Evolutionary conservation across 1,140 invertebrate genomes (phyloP).

Genomic region (Pararge aegeria): DNA sequence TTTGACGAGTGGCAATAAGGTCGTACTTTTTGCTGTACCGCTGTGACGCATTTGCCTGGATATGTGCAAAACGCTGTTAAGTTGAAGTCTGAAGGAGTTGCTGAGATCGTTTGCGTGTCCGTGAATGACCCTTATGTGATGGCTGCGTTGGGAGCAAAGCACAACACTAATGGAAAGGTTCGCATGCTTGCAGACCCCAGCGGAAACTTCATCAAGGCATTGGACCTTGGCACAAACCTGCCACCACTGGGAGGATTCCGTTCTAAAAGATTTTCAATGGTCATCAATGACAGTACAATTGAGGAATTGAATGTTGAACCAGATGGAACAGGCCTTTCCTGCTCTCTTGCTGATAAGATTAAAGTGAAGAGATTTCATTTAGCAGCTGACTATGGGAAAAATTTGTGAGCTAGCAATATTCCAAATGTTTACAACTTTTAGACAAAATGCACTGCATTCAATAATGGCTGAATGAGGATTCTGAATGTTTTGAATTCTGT

Average conservation of each 20-base stretch:
- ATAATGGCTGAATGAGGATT: no score
- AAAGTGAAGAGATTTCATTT: slow-evolving; percentile 80
- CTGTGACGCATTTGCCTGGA: slow-evolving; percentile 95
- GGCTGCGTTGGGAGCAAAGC: slow-evolving; percentile 92
- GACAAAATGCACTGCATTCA: no score
- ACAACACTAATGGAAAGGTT: slow-evolving; percentile 89
- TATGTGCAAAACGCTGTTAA: slow-evolving; percentile 88
- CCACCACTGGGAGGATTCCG: slow-evolving; percentile 90
- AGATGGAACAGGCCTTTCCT: slow-evolving; percentile 94
- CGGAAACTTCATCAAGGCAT: slow-evolving; percentile 84
- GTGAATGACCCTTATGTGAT: slow-evolving; percentile 98
- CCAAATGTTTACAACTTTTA: no score
- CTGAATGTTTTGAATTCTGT: no score
- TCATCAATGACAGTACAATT: slow-evolving; percentile 91
- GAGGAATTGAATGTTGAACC: slow-evolving; percentile 93
- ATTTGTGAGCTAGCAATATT: no score
- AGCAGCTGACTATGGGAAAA: no score
- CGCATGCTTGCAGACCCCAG: slow-evolving; percentile 93
- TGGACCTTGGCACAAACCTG: slow-evolving; percentile 90
- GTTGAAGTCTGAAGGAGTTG: slow-evolving; percentile 89
- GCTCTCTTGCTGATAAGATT: slow-evolving; percentile 90
- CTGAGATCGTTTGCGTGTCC: slow-evolving; percentile 92
- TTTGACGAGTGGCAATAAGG: slow-evolving; percentile 88
- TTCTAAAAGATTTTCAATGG: slow-evolving; percentile 93
- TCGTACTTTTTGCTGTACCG: slow-evolving; percentile 94